These are phyloP conservation scores for Scaptomyza pallida DNA, from an alignment of 1,140 invertebrate genomes.

Conservation along the genomic window DNA sequence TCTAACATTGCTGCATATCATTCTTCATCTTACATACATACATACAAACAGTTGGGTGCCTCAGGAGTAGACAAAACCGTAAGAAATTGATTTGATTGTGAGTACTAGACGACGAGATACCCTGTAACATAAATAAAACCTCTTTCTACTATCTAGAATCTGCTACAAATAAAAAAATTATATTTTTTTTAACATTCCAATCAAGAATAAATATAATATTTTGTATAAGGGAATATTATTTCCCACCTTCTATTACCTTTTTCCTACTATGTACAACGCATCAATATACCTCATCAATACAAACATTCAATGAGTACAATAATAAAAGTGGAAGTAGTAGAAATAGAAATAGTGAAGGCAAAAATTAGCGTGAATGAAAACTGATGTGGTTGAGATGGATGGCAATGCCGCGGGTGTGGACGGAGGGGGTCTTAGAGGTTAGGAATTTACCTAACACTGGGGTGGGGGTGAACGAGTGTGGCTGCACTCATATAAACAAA, in stretches of 20 bases:
- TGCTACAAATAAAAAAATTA: too few relatives aligned
- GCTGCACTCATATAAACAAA: conserved; percentile 71
- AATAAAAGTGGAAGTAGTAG: conserved; percentile 4
- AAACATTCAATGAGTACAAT: not conserved
- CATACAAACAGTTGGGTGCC: conserved; percentile 64
- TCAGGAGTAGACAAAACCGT: conserved; percentile 44
- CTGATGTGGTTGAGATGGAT: conserved; percentile 25
- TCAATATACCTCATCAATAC: conserved; percentile 2
- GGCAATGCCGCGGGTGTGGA: conserved; percentile 2
- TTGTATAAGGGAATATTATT: too few relatives aligned
- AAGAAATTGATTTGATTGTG: conserved; percentile 18
- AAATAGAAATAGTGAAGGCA: conserved; percentile 38
- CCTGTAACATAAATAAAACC: not conserved
- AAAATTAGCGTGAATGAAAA: conserved; percentile 52
- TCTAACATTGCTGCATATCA: conserved; percentile 77
- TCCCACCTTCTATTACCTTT: not conserved
- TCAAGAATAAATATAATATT: too few relatives aligned
- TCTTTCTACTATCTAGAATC: too few relatives aligned
- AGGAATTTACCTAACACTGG: conserved; percentile 57
- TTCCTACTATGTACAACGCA: not conserved
- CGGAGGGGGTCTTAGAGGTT: conserved; percentile 3
- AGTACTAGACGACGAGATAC: conserved; percentile 15
- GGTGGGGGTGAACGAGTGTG: conserved; percentile 19
- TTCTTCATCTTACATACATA: conserved; percentile 68
- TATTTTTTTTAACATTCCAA: too few relatives aligned